Conservation (phyloP, 2,797 vertebrate species). For the Prunella strophiata region DNA sequence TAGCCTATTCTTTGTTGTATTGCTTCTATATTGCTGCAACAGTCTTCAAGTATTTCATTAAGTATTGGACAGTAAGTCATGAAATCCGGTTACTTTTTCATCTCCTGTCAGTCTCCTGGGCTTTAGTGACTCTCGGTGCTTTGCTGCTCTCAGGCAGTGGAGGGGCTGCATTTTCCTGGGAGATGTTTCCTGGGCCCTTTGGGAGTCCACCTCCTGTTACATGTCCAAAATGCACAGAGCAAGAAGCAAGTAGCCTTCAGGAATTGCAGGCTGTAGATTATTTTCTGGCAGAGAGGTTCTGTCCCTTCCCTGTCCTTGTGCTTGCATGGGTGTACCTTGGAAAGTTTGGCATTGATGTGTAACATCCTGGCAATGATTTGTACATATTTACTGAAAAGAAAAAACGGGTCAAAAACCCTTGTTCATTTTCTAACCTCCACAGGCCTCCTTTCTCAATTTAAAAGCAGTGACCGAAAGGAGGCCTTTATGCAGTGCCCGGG, state of each 20-base stretch:
- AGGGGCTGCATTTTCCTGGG: not conserved
- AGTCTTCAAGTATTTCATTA: constrained; percentile 94
- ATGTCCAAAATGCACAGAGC: not conserved
- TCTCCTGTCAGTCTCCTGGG: not conserved
- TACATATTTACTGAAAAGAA: not conserved
- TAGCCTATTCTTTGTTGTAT: constrained; percentile 90
- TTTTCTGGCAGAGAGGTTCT: not conserved
- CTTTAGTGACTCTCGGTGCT: not conserved
- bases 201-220: not conserved
- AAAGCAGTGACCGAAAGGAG: not conserved
- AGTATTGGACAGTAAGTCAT: constrained; percentile 95
- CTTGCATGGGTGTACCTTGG: not conserved
- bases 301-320: not conserved
- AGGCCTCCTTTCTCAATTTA: not conserved
- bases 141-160: not conserved
- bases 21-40: constrained; percentile 92
- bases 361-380: not conserved
- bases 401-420: rapidly evolving
- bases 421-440: not conserved
- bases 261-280: not conserved
- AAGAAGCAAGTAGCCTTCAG: not conserved
- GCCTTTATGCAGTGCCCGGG: not conserved
- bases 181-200: not conserved
- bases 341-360: not conserved
- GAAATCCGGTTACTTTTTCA: not conserved